Percentiles rank a stretch among this genome's conserved stretches.
Evolutionary conservation across 2,113 vertebrate genomes (phyloP).

Genomic region (Halichoeres trimaculatus): DNA sequence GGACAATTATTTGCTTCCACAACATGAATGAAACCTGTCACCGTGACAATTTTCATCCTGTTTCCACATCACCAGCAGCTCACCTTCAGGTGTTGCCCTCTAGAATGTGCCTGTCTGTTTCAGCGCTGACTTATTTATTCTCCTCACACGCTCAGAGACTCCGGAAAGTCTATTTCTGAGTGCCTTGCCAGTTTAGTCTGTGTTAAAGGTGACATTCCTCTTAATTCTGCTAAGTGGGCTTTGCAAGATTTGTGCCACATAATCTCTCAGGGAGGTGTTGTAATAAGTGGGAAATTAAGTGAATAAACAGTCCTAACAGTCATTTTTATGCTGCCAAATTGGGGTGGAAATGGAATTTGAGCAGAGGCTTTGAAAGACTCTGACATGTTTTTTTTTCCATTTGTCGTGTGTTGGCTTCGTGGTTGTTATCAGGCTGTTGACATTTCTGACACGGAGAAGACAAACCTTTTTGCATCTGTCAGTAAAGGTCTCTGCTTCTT

Average conservation of each 20-base stretch:
- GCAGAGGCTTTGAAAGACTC: constrained; percentile 10
- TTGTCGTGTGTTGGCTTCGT: constrained; percentile 5
- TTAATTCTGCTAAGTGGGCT: constrained; percentile 15
- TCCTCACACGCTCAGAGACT: constrained; percentile 8
- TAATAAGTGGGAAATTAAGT: constrained; percentile 20
- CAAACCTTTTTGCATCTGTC: constrained; percentile 16
- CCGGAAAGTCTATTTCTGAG: constrained; percentile 14
- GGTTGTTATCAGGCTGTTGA: constrained; percentile 19
- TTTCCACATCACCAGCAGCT: neutral
- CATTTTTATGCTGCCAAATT: constrained; percentile 17
- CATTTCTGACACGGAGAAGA: constrained; percentile 12
- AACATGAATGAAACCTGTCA: neutral
- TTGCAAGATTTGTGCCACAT: constrained; percentile 29
- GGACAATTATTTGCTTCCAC: neutral
- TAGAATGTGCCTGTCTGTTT: neutral
- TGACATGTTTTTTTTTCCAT: neutral
- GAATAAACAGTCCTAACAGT: constrained; percentile 10
- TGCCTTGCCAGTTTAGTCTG: constrained; percentile 18
- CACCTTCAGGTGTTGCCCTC: neutral
- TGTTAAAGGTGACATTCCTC: constrained; percentile 50
- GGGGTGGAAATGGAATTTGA: constrained; percentile 22
- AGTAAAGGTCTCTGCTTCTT: neutral
- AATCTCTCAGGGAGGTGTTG: constrained; percentile 36
- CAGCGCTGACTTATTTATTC: constrained; percentile 10
- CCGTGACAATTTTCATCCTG: neutral